Conservation (phyloP, 2,113 vertebrate species). For the Chaetops frenatus region DNA sequence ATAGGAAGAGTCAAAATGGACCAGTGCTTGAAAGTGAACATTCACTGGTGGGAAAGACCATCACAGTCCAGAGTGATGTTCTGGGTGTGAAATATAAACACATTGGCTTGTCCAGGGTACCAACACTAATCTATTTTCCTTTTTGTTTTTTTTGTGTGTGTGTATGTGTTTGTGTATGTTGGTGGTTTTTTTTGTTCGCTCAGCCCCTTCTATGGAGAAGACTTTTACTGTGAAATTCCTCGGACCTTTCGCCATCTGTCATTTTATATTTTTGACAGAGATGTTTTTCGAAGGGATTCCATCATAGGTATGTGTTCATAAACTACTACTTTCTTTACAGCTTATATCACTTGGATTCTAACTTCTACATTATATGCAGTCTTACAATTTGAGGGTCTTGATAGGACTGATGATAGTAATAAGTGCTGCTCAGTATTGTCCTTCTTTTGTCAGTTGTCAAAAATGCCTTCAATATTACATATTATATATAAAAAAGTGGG, state of each 20-base stretch:
- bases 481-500: not conserved
- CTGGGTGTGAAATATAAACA: not conserved
- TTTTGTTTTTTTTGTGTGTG: not conserved
- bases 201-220: conserved; percentile 97
- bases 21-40: not conserved
- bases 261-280: conserved; percentile 98
- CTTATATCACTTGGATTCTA: not conserved
- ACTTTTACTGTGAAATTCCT: conserved; percentile 99
- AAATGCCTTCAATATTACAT: not conserved
- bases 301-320: conserved; percentile 87
- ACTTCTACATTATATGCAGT: not conserved
- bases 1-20: not conserved
- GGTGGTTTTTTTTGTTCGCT: not conserved
- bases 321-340: not conserved
- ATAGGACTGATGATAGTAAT: not conserved
- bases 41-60: not conserved
- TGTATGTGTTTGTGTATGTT: conserved; percentile 1
- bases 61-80: not conserved
- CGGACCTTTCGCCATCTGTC: conserved; percentile 95
- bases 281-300: conserved; percentile 98
- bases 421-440: not conserved
- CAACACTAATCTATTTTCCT: not conserved
- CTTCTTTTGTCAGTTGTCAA: not conserved
- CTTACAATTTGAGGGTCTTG: not conserved
- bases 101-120: not conserved